phyloP scores from a whole-genome alignment of 1,140 invertebrate species.

The Caenorhabditis briggsae region DNA sequence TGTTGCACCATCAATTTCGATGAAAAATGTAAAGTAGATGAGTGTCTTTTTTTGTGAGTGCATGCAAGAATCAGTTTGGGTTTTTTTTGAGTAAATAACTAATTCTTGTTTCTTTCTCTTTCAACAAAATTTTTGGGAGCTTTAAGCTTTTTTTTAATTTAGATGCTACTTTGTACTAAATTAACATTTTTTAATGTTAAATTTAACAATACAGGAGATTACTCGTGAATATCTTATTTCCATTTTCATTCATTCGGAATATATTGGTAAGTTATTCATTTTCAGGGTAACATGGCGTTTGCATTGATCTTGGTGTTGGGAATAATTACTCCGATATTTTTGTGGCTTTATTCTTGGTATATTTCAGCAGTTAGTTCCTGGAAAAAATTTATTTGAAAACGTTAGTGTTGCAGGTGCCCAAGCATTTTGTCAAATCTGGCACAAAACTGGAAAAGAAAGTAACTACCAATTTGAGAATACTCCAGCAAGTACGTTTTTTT shows the following conservation, averaged over 20 bases:
- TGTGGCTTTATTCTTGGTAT: conserved; percentile 26
- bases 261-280: too few species aligned
- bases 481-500: not conserved
- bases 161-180: too few species aligned
- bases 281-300: not conserved
- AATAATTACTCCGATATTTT: conserved; percentile 5
- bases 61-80: too few species aligned
- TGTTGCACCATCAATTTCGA: conserved; percentile 30
- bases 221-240: too few species aligned
- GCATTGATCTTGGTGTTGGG: not conserved
- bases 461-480: not conserved
- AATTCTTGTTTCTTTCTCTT: too few species aligned
- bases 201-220: too few species aligned
- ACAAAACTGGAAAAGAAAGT: conserved; percentile 17
- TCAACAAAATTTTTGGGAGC: too few species aligned
- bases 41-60: not conserved
- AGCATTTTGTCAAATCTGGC: conserved; percentile 56
- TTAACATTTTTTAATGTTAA: too few species aligned
- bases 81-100: too few species aligned
- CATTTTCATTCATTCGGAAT: too few species aligned
- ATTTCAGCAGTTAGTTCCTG: not conserved
- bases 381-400: not conserved
- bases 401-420: conserved; percentile 31
- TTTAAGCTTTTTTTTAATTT: too few species aligned
- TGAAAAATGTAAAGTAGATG: not conserved